Conservation (phyloP, 1,140 invertebrate genomes). For the Acromyrmex charruanus region DNA sequence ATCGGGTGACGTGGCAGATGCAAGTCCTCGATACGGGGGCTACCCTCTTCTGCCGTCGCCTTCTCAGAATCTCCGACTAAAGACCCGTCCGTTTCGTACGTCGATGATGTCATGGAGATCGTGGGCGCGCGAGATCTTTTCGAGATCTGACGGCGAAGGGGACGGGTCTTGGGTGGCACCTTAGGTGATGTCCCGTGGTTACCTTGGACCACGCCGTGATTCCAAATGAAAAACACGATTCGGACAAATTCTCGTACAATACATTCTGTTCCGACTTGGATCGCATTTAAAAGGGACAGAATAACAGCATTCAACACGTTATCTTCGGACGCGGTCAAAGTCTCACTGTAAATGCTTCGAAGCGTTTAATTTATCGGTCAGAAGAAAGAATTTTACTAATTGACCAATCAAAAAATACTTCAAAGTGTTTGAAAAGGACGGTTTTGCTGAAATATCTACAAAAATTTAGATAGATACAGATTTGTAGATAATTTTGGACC, state of each 20-base stretch:
- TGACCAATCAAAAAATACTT: too few species aligned
- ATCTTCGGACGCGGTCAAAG: neutral
- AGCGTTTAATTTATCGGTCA: too few species aligned
- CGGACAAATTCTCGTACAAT: neutral
- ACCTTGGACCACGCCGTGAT: neutral
- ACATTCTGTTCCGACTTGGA: neutral
- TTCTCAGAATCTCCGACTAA: slow-evolving; percentile 67
- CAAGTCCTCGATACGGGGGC: slow-evolving; percentile 74
- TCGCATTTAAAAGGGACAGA: neutral
- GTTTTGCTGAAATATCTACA: too few species aligned
- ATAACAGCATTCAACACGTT: neutral
- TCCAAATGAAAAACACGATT: slow-evolving; percentile 32
- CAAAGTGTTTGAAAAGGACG: too few species aligned
- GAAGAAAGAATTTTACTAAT: too few species aligned
- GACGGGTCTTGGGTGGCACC: slow-evolving; percentile 23
- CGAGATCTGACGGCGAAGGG: neutral
- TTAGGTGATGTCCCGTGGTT: neutral
- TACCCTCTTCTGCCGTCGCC: slow-evolving; percentile 68
- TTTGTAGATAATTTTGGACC: too few species aligned
- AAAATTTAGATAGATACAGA: too few species aligned
- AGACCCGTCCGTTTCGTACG: slow-evolving; percentile 61
- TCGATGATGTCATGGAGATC: slow-evolving; percentile 61
- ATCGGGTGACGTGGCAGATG: slow-evolving; percentile 83
- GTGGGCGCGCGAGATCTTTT: neutral
- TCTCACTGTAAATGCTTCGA: too few species aligned